A percentile compares a stretch with the other conserved stretches of the same genome.
Evolutionary conservation across 2,888 invertebrate genomes (phyloP).

Genomic region (Nomada ferruginata): DNA sequence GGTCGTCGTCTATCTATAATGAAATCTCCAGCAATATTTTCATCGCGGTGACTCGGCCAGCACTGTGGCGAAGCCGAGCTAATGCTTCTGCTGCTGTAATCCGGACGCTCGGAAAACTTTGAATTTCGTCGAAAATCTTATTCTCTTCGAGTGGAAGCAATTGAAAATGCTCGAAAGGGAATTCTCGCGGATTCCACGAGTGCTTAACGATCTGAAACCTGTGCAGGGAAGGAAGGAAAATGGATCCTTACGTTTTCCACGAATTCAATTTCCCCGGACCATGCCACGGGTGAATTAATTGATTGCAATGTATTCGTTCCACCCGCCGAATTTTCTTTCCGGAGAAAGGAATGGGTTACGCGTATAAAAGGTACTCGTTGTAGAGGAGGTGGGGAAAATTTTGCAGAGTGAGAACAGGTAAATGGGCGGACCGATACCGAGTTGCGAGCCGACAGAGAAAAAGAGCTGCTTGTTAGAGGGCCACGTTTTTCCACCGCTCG

Average conservation of each 20-base stretch:
- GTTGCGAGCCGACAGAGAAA: constrained; percentile 23
- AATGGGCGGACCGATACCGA: neutral
- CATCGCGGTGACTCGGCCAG: constrained; percentile 63
- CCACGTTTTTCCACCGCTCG: constrained; percentile 43
- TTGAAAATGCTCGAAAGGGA: constrained; percentile 19
- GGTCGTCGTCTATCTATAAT: constrained; percentile 74
- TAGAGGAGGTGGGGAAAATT: neutral
- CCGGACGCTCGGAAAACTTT: constrained; percentile 44
- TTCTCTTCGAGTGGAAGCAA: constrained; percentile 2
- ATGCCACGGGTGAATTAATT: neutral
- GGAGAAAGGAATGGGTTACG: neutral
- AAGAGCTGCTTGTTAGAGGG: constrained; percentile 41
- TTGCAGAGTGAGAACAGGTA: neutral
- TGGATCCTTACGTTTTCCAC: neutral
- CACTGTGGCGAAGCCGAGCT: constrained; percentile 27
- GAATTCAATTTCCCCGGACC: neutral
- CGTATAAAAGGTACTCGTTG: neutral
- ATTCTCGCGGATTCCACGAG: constrained; percentile 9
- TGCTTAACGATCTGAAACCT: constrained; percentile 1
- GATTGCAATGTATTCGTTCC: neutral
- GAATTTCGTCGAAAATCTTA: constrained; percentile 25
- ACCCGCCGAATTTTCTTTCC: neutral
- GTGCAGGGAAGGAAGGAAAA: too few relatives aligned
- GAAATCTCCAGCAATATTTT: constrained; percentile 78
- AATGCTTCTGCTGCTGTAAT: constrained; percentile 51